Conservation (phyloP, 2,797 vertebrate genomes). For the Cephalopachus bancanus region DNA sequence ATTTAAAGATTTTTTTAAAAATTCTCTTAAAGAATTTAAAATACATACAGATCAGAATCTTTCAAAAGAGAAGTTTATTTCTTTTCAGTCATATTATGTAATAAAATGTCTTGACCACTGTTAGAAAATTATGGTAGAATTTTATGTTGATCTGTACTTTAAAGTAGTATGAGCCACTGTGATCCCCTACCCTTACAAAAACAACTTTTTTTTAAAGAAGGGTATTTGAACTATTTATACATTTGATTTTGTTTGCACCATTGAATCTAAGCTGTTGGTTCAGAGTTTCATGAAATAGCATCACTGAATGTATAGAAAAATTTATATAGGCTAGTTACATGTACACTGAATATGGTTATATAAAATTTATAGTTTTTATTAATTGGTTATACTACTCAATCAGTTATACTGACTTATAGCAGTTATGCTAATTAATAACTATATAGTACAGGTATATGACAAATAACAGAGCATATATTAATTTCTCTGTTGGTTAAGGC, state of each 20-base stretch:
- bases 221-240: conserved; percentile 56
- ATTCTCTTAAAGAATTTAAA: conserved; percentile 62
- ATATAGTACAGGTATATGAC: not conserved
- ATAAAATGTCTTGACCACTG: conserved; percentile 70
- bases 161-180: not conserved
- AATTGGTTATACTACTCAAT: not conserved
- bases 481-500: not conserved
- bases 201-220: conserved; percentile 45
- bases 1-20: not conserved
- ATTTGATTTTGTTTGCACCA: conserved; percentile 50
- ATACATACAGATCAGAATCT: conserved; percentile 9
- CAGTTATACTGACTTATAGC: not conserved
- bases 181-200: conserved; percentile 62
- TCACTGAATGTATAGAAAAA: not conserved
- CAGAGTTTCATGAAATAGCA: conserved; percentile 26
- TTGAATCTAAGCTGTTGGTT: not conserved
- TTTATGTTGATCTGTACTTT: conserved; percentile 54
- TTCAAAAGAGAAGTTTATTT: conserved; percentile 55
- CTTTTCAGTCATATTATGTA: conserved; percentile 42
- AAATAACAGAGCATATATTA: not conserved
- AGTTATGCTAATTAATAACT: not conserved
- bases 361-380: not conserved
- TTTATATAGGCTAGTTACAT: not conserved
- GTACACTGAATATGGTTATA: not conserved
- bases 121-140: conserved; percentile 66